Evolutionary conservation across 2,113 vertebrate genomes (phyloP), one percentile per base, ranked within the genome.

Genomic region (Balaenoptera acutorostrata): DNA sequence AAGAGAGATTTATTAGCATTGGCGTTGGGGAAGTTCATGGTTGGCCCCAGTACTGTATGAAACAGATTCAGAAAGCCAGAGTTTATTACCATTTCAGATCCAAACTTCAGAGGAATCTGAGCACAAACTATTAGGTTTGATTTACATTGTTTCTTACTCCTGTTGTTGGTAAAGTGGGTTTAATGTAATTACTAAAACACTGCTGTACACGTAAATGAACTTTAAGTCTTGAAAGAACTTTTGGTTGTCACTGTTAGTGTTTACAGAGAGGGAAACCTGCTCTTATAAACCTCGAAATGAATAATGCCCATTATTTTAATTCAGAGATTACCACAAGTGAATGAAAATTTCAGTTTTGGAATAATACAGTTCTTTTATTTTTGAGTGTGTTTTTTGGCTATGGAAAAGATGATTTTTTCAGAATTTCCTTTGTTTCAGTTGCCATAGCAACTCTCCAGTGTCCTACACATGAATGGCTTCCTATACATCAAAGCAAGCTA

Each of bases 391-490:
- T 94, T 96, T 95, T 93, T 87, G 72, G 31, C 23, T 87, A 13
- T 52, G 46, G 97, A 97, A 98, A 90, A 55, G n/a, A 88, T 83
- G 78, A 90, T 15, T 72, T 41, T 41, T 94, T 97, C 68, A 89
- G 91, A 88, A 95, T 97, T 96, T 63, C 75, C 80, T 98, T 96
- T 98, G 97, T 95, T 96, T 85, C 15, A 39, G 95, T 98, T 98
- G 92, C 98, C 96, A 4, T 97, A 96, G 98, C 96, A 98, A 98
- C 83, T 20, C 95, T 85, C 97, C 93, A 98, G 96, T 97, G 86
- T 97, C 97, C 97, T 83, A 95, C 90, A 97, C 97, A 97, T 93
- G 18, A 97, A 98, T 96, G 91, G 84, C 97, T 98, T 98, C 98
- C 93, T 98, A 94, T 98, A 98, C 92, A 83, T 93, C 97, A 90